phyloP scores from a whole-genome alignment of 2,113 vertebrate species.

The Gasterosteus nipponicus region DNA sequence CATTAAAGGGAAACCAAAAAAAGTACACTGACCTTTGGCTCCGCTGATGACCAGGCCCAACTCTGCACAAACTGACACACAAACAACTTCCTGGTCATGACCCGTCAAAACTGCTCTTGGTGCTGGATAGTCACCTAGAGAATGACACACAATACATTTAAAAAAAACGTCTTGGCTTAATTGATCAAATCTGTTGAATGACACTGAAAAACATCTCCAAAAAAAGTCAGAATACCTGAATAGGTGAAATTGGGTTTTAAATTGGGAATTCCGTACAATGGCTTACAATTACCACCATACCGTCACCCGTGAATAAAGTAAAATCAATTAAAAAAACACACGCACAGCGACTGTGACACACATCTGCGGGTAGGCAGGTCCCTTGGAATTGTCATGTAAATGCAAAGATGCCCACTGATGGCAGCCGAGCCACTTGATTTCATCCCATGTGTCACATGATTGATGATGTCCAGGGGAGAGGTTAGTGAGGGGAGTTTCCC shows the following conservation, averaged over 20 bases:
- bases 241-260: neutral
- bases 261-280: neutral
- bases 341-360: conserved; percentile 38
- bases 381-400: conserved; percentile 74
- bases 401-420: conserved; percentile 66
- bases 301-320: conserved; percentile 6
- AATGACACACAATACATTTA: conserved; percentile 9
- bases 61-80: conserved; percentile 96
- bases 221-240: neutral
- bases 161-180: neutral
- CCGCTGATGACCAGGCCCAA: conserved; percentile 98
- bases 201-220: neutral
- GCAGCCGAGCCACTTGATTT: conserved; percentile 80
- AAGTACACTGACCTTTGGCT: conserved; percentile 90
- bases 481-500: conserved; percentile 81
- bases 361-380: conserved; percentile 57
- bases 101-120: conserved; percentile 96
- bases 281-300: neutral
- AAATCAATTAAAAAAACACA: conserved; percentile 26
- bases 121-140: conserved; percentile 94
- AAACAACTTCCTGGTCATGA: conserved; percentile 97
- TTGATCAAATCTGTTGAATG: neutral
- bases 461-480: conserved; percentile 86
- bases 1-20: neutral
- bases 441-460: conserved; percentile 85